A percentile compares a stretch with the other conserved stretches of the same genome.
These are phyloP conservation scores for Grammomys surdaster DNA, from an alignment of 2,113 vertebrate genomes.

Conservation along the genomic window DNA sequence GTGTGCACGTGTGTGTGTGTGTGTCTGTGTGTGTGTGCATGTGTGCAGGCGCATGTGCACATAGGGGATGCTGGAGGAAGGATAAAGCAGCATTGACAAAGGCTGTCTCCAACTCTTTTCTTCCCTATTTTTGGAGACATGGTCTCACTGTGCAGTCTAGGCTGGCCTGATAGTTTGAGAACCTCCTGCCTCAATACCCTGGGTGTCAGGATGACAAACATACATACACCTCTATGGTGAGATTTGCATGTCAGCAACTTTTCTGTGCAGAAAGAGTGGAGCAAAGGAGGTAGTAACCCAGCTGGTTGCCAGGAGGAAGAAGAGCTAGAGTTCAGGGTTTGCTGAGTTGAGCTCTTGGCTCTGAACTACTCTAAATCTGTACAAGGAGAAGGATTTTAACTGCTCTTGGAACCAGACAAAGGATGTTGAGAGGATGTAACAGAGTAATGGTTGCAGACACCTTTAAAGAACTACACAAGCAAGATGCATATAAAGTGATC, in stretches of 20 bases:
- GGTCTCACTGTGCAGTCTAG: not conserved
- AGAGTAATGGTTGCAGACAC: not conserved
- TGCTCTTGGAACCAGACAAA: not conserved
- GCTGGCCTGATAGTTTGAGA: not conserved
- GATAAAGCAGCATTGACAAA: not conserved
- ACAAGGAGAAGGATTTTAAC: not conserved
- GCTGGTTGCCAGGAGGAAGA: not conserved
- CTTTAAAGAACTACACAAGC: not conserved
- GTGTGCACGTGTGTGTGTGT: too few relatives aligned
- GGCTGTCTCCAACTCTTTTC: not conserved
- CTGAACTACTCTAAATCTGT: not conserved
- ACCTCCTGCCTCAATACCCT: not conserved
- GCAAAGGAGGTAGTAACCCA: not conserved
- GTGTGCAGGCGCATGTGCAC: too few relatives aligned
- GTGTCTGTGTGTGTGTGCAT: not conserved
- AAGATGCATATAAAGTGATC: not conserved
- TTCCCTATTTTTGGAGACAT: not conserved
- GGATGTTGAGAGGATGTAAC: slow-evolving; percentile 17
- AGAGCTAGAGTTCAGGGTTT: not conserved
- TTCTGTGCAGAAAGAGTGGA: not conserved
- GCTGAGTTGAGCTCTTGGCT: not conserved
- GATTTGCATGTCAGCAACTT: not conserved
- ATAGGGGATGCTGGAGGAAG: not conserved
- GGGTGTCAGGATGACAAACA: too few relatives aligned
- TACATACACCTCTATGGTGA: not conserved